A percentile compares a stretch with the other conserved stretches of the same genome.
Conservation (phyloP, 2,888 invertebrate genomes). For the Lordiphosa fenestrarum region DNA sequence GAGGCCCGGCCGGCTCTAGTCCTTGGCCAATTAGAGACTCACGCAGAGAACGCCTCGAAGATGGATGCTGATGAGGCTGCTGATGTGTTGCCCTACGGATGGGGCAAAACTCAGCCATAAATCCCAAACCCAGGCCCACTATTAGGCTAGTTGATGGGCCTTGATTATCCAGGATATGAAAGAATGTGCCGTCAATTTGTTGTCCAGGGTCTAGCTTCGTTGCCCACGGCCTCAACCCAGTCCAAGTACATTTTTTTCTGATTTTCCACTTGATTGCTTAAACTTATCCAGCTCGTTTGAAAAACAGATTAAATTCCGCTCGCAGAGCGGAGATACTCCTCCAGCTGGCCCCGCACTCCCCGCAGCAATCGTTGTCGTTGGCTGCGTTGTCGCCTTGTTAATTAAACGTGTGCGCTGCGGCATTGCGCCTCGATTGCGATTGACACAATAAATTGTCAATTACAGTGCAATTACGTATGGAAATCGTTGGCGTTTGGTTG, state of each 20-base stretch:
- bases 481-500: slow-evolving; percentile 50
- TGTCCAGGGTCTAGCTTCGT: neutral
- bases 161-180: slow-evolving; percentile 53
- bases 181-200: slow-evolving; percentile 1
- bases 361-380: slow-evolving; percentile 41
- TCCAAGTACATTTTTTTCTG: slow-evolving; percentile 1
- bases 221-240: neutral
- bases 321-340: neutral
- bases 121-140: slow-evolving; percentile 40
- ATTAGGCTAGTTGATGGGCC: slow-evolving; percentile 60
- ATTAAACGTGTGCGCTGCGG: slow-evolving; percentile 65
- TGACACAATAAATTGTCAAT: slow-evolving; percentile 77
- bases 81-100: slow-evolving; percentile 30
- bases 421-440: slow-evolving; percentile 70
- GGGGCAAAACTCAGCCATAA: slow-evolving; percentile 36
- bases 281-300: slow-evolving; percentile 42
- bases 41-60: slow-evolving; percentile 56
- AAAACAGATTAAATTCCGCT: slow-evolving; percentile 58
- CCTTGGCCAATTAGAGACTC: slow-evolving; percentile 60
- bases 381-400: slow-evolving; percentile 69
- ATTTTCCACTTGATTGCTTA: slow-evolving; percentile 42
- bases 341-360: slow-evolving; percentile 1
- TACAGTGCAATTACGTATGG: slow-evolving; percentile 75
- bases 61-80: slow-evolving; percentile 65
- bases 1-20: slow-evolving; percentile 21